Percentiles rank a stretch among this genome's conserved stretches.
Conservation (phyloP, 2,113 vertebrate genomes). For the Ageneiosus marmoratus region DNA sequence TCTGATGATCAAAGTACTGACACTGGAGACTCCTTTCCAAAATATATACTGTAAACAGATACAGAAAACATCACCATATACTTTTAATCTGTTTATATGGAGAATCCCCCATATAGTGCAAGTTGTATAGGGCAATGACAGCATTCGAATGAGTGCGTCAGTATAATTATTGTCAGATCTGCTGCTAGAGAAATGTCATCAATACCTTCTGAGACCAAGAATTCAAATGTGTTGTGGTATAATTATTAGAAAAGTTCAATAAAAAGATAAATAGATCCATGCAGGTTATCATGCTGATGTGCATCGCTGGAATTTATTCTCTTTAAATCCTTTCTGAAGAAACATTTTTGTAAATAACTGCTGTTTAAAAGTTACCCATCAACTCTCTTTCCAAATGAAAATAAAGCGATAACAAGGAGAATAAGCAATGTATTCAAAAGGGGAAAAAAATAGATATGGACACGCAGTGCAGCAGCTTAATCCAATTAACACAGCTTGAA, state of each 20-base stretch:
- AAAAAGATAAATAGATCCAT: not conserved
- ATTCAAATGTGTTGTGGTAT: not conserved
- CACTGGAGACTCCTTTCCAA: not conserved
- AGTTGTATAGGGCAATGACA: not conserved
- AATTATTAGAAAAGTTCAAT: not conserved
- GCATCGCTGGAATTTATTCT: not conserved
- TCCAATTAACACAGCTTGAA: constrained; percentile 28
- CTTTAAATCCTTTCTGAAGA: not conserved
- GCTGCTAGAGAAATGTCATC: not conserved
- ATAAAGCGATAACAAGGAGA: constrained; percentile 10
- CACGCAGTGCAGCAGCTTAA: constrained; percentile 7
- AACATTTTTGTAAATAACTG: not conserved
- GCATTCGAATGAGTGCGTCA: not conserved
- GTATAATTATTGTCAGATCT: not conserved
- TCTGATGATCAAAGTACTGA: not conserved
- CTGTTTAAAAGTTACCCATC: not conserved
- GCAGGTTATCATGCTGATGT: not conserved
- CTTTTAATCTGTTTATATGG: not conserved
- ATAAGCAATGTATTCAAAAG: not conserved
- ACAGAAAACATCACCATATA: not conserved
- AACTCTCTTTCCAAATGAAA: not conserved
- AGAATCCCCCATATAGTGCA: not conserved
- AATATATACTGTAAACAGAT: not conserved
- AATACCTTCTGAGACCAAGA: not conserved
- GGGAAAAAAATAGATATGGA: not conserved